These are phyloP conservation scores for Amazona ochrocephala DNA, from an alignment of 2,797 vertebrate genomes.

Conservation along the genomic window DNA sequence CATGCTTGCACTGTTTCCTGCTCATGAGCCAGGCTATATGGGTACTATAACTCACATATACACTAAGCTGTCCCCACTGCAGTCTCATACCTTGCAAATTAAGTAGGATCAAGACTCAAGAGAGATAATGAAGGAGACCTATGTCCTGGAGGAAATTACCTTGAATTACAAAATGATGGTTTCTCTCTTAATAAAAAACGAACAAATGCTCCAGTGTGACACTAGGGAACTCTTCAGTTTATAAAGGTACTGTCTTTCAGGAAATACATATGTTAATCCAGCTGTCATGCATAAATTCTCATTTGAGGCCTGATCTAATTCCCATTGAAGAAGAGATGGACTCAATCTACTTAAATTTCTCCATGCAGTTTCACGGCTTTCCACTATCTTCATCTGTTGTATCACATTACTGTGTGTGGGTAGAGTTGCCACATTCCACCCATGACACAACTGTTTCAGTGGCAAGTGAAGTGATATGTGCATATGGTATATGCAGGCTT, in stretches of 20 bases:
- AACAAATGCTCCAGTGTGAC: constrained; percentile 41
- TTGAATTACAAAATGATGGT: constrained; percentile 52
- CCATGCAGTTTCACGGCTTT: constrained; percentile 61
- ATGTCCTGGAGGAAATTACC: constrained; percentile 57
- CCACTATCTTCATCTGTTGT: constrained; percentile 67
- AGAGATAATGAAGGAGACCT: constrained; percentile 55
- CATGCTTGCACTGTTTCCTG: background rate
- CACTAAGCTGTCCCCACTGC: constrained; percentile 7
- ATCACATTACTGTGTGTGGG: constrained; percentile 66
- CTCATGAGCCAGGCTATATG: constrained; percentile 29
- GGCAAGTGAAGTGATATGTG: constrained; percentile 57
- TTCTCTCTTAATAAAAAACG: constrained; percentile 56
- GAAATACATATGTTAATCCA: constrained; percentile 66
- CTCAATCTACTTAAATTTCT: constrained; percentile 68
- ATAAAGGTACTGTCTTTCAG: constrained; percentile 51
- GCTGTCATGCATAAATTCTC: constrained; percentile 58
- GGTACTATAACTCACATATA: constrained; percentile 27
- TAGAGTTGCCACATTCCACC: constrained; percentile 71
- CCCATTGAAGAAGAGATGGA: constrained; percentile 48
- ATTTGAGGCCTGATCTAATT: constrained; percentile 54
- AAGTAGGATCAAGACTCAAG: constrained; percentile 40
- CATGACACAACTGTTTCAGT: constrained; percentile 68
- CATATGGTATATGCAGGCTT: constrained; percentile 53
- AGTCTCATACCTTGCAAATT: constrained; percentile 39
- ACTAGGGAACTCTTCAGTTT: constrained; percentile 18